Conservation (phyloP, 2,797 vertebrate genomes). For the Propithecus deckenii region DNA sequence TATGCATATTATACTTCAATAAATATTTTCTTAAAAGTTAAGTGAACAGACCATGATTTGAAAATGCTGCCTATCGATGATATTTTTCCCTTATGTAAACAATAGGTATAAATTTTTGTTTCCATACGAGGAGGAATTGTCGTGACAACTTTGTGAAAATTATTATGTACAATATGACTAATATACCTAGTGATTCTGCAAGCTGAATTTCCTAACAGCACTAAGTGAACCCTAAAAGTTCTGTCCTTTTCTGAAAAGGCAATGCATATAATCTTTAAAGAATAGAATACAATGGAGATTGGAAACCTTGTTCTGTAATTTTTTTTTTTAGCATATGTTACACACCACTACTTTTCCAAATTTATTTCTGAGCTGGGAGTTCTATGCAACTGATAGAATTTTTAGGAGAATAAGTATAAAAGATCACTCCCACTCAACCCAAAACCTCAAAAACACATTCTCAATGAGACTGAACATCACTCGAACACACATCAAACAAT, state of each 20-base stretch:
- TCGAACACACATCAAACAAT: conserved; percentile 14
- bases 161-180: not conserved
- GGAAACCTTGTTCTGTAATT: not conserved
- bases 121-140: not conserved
- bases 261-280: not conserved
- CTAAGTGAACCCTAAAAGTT: not conserved
- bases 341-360: not conserved
- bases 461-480: not conserved
- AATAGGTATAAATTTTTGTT: not conserved
- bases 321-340: not conserved
- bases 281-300: not conserved
- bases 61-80: not conserved
- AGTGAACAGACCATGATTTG: not conserved
- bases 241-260: not conserved
- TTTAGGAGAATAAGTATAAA: not conserved
- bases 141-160: not conserved
- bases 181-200: not conserved
- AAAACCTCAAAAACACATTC: conserved; percentile 39
- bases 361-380: not conserved
- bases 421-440: not conserved
- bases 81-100: not conserved
- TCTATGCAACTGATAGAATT: not conserved
- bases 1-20: not conserved
- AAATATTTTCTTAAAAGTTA: not conserved
- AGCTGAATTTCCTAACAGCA: not conserved